These are phyloP conservation scores for Tympanuchus pallidicinctus DNA, from an alignment of 2,113 vertebrate species.

Conservation along the genomic window DNA sequence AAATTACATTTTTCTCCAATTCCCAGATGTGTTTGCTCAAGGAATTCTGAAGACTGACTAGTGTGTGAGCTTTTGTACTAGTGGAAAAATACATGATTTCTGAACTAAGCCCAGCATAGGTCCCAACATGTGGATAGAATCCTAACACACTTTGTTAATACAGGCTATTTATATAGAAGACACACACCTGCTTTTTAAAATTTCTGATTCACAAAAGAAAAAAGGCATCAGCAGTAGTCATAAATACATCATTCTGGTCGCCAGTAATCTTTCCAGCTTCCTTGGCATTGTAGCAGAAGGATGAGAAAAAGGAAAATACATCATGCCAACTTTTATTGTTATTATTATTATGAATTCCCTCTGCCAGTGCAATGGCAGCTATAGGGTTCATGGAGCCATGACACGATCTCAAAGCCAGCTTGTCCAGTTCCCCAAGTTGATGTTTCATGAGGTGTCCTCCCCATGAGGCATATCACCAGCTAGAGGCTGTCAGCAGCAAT, in stretches of 20 bases:
- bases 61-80: background rate
- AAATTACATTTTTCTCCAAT: background rate
- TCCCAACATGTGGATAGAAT: background rate
- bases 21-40: background rate
- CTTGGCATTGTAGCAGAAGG: background rate
- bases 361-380: background rate
- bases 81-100: background rate
- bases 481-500: background rate
- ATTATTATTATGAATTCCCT: background rate
- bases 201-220: conserved; percentile 24
- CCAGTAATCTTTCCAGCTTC: background rate
- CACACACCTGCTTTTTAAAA: background rate
- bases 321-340: background rate
- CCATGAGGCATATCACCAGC: background rate
- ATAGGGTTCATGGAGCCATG: background rate
- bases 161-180: background rate
- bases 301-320: background rate
- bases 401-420: background rate
- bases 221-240: background rate
- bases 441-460: accelerated
- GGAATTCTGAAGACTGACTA: background rate
- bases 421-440: background rate
- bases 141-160: background rate
- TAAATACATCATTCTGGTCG: conserved; percentile 37
- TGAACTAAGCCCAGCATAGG: background rate